Evolutionary conservation across 2,797 vertebrate species (phyloP), one percentile per base, ranked within the genome.

Genomic region (Microchirus variegatus): DNA sequence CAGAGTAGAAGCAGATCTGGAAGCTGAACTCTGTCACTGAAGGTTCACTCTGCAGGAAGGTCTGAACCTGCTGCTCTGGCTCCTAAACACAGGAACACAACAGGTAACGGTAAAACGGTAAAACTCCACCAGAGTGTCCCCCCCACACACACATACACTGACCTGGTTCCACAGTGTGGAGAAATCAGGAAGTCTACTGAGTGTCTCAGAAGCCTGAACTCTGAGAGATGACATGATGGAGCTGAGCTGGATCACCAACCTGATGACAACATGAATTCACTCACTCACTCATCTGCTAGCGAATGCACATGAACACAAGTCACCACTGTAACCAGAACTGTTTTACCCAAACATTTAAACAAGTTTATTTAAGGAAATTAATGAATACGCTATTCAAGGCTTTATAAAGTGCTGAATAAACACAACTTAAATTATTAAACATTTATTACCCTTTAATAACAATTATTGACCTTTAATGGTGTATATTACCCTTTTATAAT

Each of bases 121-220:
- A 22, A 2, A 22, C 16, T 18, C 44, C 19, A 9, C 31, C 26
- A 35, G 17, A 12, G 12, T 11, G 47, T 7, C 13, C 2, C 12
- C 5, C 3, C 31, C 5, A 45, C 42, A 56, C 12, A 37, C 46
- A 44, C 49, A 46, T 41, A 50, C 45, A 31, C 31, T 5, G 16
- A 95, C 95, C 94, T 95, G 92, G 66, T 84, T 93, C 94, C 94
- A 96, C 58, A 95, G 87, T 19, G 77, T 66, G 0, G 94, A 94
- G 88, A 94, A 95, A 60, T 89, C 81, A 43, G 75, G 48, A 59
- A 95, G 91, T 1, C 80, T 80, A 7, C 84, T 85, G 65, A 95
- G 82, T 41, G 94, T 90, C 14, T 91, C 81, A 0, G 3, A 45
- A 12, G 86, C 78, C 64, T 91, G 79, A 19, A 63, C 60, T 77